Evolutionary conservation across 2,888 invertebrate genomes (phyloP).

Genomic region (Drosophila rellima): DNA sequence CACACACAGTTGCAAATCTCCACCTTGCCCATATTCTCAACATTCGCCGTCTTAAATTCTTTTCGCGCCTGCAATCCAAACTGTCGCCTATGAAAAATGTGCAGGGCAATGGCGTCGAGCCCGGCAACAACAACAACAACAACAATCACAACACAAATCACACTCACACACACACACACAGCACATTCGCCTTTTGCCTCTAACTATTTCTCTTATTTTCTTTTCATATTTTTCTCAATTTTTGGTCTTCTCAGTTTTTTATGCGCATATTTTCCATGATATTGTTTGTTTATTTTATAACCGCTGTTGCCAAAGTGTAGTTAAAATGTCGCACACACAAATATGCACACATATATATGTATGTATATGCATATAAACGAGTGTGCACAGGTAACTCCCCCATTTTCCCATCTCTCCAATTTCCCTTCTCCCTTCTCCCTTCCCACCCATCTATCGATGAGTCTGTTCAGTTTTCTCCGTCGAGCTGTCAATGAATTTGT

Average conservation of each 20-base stretch:
- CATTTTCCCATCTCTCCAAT: no score
- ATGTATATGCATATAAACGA: background rate
- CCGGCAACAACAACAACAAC: constrained; percentile 31
- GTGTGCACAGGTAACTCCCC: constrained; percentile 14
- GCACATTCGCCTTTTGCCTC: constrained; percentile 6
- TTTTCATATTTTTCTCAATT: background rate
- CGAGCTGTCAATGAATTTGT: constrained; percentile 21
- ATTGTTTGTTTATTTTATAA: constrained; percentile 26
- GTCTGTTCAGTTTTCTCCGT: constrained; percentile 3
- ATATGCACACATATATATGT: constrained; percentile 22
- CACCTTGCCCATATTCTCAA: constrained; percentile 40
- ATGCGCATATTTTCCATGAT: constrained; percentile 18
- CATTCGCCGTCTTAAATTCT: constrained; percentile 27
- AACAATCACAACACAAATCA: background rate
- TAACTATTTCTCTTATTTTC: background rate
- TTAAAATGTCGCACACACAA: constrained; percentile 37
- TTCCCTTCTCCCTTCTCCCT: no score
- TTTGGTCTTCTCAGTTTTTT: constrained; percentile 19
- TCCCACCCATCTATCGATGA: no score
- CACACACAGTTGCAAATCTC: constrained; percentile 26
- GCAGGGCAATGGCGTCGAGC: constrained; percentile 73
- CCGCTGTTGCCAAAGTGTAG: constrained; percentile 35
- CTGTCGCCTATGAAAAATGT: constrained; percentile 80
- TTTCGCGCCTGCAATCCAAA: constrained; percentile 72
- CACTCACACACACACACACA: background rate